phyloP scores from a whole-genome alignment of 2,113 vertebrate species.

The Boleophthalmus pectinirostris region DNA sequence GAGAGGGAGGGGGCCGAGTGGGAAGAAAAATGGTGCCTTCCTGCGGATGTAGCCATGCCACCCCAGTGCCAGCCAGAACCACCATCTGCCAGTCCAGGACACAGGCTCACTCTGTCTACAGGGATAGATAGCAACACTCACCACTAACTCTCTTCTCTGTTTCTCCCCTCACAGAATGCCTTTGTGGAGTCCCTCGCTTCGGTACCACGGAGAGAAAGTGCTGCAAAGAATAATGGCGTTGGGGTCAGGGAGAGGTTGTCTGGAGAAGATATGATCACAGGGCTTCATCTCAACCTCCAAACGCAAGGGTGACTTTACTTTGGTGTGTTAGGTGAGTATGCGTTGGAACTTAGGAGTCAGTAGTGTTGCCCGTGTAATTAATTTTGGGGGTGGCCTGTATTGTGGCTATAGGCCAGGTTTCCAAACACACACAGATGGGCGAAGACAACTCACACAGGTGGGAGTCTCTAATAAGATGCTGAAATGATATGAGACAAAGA shows the following conservation, averaged over 20 bases:
- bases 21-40: conserved; percentile 54
- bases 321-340: neutral
- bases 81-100: conserved; percentile 76
- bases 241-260: conserved; percentile 18
- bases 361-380: conserved; percentile 29
- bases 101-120: conserved; percentile 61
- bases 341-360: neutral
- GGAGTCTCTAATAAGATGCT: conserved; percentile 52
- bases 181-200: conserved; percentile 16
- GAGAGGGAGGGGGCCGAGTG: conserved; percentile 35
- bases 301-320: neutral
- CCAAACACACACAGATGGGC: conserved; percentile 49
- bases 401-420: conserved; percentile 42
- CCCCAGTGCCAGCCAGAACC: conserved; percentile 64
- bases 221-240: neutral
- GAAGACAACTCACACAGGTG: conserved; percentile 50
- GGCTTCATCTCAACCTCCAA: neutral
- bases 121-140: conserved; percentile 37
- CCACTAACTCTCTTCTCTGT: conserved; percentile 21
- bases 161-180: conserved; percentile 28
- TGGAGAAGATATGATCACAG: neutral
- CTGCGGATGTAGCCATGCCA: conserved; percentile 68
- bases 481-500: conserved; percentile 32
- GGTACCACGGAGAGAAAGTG: conserved; percentile 4
- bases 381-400: conserved; percentile 41